Conservation (phyloP, 1,140 invertebrate species). For the Lepidotrigona ventralis region DNA sequence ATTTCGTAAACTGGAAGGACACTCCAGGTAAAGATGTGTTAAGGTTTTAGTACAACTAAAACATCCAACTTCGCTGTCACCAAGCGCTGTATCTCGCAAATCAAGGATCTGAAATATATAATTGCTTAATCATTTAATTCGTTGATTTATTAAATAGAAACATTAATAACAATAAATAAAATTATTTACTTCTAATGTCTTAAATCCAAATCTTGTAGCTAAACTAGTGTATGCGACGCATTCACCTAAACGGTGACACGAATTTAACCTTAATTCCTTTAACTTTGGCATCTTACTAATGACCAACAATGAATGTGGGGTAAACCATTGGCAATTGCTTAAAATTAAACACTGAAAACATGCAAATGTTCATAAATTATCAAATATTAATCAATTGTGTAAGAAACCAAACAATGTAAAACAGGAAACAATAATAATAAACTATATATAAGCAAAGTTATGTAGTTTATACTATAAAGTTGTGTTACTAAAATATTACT, state of each 20-base stretch:
- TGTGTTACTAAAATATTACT: not conserved
- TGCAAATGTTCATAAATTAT: not conserved
- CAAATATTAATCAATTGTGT: not conserved
- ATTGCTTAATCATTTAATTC: not conserved
- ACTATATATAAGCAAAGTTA: slow-evolving; percentile 3
- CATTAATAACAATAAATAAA: not conserved
- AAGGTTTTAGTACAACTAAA: slow-evolving; percentile 83
- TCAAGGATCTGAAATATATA: slow-evolving; percentile 81
- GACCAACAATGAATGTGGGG: slow-evolving; percentile 84
- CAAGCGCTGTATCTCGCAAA: slow-evolving; percentile 83
- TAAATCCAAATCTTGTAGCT: slow-evolving; percentile 86
- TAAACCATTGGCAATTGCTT: slow-evolving; percentile 86
- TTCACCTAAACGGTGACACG: slow-evolving; percentile 84
- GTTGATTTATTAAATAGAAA: not conserved
- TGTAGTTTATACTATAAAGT: not conserved
- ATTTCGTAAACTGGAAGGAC: slow-evolving; percentile 69
- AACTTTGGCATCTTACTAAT: slow-evolving; percentile 85
- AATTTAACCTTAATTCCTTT: slow-evolving; percentile 82
- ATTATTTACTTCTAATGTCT: slow-evolving; percentile 81
- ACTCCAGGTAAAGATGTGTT: slow-evolving; percentile 83
- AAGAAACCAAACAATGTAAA: not conserved
- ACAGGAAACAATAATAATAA: not conserved
- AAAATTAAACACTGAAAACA: slow-evolving; percentile 83
- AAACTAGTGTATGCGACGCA: slow-evolving; percentile 88
- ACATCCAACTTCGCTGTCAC: slow-evolving; percentile 85